Base-by-base conservation (phyloP, 2,797 vertebrate genomes). In the Chelonia mydas region DNA sequence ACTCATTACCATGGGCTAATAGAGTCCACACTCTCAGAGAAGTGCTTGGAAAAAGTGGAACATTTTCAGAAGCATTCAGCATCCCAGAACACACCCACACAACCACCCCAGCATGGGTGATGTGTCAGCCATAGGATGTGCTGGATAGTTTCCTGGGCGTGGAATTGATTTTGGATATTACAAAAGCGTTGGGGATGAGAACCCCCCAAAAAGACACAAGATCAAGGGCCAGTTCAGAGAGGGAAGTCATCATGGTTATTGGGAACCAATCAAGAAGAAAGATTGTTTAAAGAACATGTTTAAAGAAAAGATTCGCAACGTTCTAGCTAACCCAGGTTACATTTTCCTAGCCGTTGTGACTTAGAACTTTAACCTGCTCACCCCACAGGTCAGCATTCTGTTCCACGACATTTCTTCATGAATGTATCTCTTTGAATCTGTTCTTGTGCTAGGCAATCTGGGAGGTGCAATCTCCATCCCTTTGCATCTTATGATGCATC, bases 381-480 rank as follows among this genome's bases (percentile, higher is more conserved):
- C 33, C 17, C n/a, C 74, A n/a, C 0, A 0, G 45, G 82, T 21
- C 0, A 0, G 27, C 4, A 76, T 0, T 0, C 50, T 50, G 55
- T 55, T 88, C 0, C 0, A 17, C 0, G 8, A 33, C 23, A 7
- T 1, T 0, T 47, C 2, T 1, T 76, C 15, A 55, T 51, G 28
- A 21, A 74, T 23, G n/a, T 0, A 0, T 50, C 72, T 88, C 49
- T 49, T 37, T 37, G n/a, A 68, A 68, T 68, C 65, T 77, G 84
- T 76, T 76, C 41, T 45, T 15, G 27, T 76, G 17, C 7, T 0
- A 3, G 25, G 49, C 74, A 45, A n/a, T 0, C 74, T 5, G 10
- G 6, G 21, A 79, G 45, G 28, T 1, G 0, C 0, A 12, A 68
- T 68, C n/a, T 53, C 13, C 83, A 57, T 53, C 84, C 21, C 15